Conservation (phyloP, 2,888 invertebrate genomes). For the Drosophila tripunctata region DNA sequence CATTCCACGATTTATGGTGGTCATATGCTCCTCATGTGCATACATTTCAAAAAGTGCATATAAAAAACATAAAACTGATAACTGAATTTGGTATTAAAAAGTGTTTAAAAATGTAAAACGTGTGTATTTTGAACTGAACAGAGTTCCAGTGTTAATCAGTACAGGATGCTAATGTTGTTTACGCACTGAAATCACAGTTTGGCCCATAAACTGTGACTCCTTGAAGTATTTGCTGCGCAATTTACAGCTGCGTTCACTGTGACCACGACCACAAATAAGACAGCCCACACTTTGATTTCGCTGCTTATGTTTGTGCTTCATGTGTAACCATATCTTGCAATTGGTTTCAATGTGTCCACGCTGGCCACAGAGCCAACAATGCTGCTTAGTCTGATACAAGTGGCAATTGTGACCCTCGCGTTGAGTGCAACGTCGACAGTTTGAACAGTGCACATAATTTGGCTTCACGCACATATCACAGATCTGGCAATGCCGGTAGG, state of each 20-base stretch:
- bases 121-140: background rate
- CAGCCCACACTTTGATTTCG: conserved; percentile 24
- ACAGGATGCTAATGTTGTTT: background rate
- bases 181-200: conserved; percentile 22
- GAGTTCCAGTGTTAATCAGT: background rate
- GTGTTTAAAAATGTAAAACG: conserved; percentile 23
- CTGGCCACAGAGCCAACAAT: conserved; percentile 81
- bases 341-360: conserved; percentile 81
- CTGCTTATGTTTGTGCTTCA: background rate
- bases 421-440: conserved; percentile 88
- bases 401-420: conserved; percentile 85
- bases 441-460: conserved; percentile 91
- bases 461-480: conserved; percentile 93
- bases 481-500: conserved; percentile 88
- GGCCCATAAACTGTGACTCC: conserved; percentile 54
- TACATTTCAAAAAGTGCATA: conserved; percentile 53
- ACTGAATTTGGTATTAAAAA: conserved; percentile 56
- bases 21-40: conserved; percentile 46
- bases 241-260: conserved; percentile 49
- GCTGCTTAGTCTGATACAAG: conserved; percentile 81
- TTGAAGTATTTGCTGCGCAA: conserved; percentile 47
- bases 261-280: conserved; percentile 50
- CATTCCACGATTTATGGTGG: conserved; percentile 81
- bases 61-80: conserved; percentile 63
- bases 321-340: conserved; percentile 61